Conservation (phyloP, 2,797 vertebrate species). For the Bradypodion pumilum region DNA sequence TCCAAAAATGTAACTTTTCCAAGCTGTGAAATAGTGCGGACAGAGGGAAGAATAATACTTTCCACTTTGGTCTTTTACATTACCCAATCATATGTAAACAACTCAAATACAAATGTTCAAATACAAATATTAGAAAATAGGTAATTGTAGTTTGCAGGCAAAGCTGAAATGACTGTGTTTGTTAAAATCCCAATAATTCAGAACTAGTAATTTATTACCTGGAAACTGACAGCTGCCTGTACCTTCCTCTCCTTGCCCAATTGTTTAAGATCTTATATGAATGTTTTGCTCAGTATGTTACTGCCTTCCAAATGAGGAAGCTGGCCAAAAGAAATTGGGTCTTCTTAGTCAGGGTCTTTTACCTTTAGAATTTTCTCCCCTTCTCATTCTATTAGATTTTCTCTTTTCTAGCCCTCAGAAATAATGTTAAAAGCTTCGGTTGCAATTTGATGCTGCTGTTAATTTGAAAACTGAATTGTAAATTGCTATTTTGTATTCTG, state of each 20-base stretch:
- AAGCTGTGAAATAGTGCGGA: not conserved
- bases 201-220: not conserved
- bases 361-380: not conserved
- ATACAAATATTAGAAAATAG: not conserved
- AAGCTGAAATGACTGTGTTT: not conserved
- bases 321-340: not conserved
- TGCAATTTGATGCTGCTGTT: not conserved
- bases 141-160: not conserved
- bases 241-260: not conserved
- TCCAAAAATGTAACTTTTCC: too few relatives aligned
- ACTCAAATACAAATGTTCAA: not conserved
- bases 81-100: not conserved
- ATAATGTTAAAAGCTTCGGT: not conserved
- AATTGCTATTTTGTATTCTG: not conserved
- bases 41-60: not conserved
- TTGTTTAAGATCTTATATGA: not conserved
- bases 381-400: not conserved
- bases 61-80: not conserved
- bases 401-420: not conserved
- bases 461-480: not conserved
- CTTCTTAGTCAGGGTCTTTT: not conserved
- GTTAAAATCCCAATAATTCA: not conserved
- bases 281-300: not conserved
- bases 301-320: not conserved
- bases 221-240: not conserved